A percentile compares a stretch with the other conserved stretches of the same genome.
phyloP scores from a whole-genome alignment of 2,888 invertebrate genomes.

The Eledone cirrhosa region DNA sequence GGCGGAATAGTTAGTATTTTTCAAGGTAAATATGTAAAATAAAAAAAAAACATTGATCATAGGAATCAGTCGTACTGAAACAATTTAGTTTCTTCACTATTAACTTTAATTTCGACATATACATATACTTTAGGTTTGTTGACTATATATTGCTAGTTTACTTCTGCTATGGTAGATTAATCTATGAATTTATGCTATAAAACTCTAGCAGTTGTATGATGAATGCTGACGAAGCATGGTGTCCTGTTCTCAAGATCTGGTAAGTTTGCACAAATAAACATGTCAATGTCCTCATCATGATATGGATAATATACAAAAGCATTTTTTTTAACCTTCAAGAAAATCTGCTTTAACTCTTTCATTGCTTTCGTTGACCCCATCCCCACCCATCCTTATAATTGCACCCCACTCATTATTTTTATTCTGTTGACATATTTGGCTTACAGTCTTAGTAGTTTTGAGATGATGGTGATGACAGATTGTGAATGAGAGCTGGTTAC shows the following conservation, averaged over 20 bases:
- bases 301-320: constrained; percentile 21
- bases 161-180: constrained; percentile 19
- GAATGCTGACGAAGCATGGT: constrained; percentile 27
- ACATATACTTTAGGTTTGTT: neutral
- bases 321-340: constrained; percentile 6
- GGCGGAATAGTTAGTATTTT: no score
- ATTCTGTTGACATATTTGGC: no score
- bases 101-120: no score
- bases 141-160: constrained; percentile 18
- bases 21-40: no score
- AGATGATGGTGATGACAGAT: no score
- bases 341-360: constrained; percentile 24
- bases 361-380: neutral
- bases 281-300: constrained; percentile 26
- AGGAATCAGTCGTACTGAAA: no score
- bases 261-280: constrained; percentile 20
- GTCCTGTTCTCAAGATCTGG: constrained; percentile 26
- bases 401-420: no score
- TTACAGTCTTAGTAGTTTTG: no score
- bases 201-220: constrained; percentile 26
- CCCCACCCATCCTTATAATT: no score
- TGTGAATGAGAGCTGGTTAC: no score
- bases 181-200: constrained; percentile 25
- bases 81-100: no score
- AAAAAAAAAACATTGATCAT: no score